phyloP scores from a whole-genome alignment of 2,888 invertebrate genomes.

The Drosophila yooni region DNA sequence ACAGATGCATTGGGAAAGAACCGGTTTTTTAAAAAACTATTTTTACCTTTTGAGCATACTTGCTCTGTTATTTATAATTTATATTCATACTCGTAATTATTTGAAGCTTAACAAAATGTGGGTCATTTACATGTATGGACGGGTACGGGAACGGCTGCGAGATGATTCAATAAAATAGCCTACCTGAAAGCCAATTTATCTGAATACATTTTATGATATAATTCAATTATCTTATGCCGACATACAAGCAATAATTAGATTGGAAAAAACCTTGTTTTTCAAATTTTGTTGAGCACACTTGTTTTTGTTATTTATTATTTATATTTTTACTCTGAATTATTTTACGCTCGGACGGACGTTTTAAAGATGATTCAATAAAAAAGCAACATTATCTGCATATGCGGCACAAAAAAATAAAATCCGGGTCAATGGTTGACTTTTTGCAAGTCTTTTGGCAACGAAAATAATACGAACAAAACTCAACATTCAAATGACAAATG shows the following conservation, averaged over 20 bases:
- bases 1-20: not conserved
- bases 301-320: not conserved
- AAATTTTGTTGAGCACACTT: not conserved
- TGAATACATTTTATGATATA: not conserved
- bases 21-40: not conserved
- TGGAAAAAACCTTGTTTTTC: no score
- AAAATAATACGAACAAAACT: slow-evolving; percentile 15
- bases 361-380: not conserved
- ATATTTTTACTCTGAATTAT: not conserved
- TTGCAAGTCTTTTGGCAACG: not conserved
- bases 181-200: not conserved
- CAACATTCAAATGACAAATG: slow-evolving; percentile 1
- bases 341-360: not conserved
- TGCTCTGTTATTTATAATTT: not conserved
- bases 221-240: not conserved
- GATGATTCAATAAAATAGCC: not conserved
- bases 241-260: not conserved
- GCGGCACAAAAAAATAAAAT: not conserved
- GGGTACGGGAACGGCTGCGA: no score
- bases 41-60: not conserved
- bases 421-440: slow-evolving; percentile 30
- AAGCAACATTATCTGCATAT: not conserved
- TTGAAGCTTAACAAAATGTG: not conserved
- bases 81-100: not conserved
- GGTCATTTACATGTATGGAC: not conserved